Conservation (phyloP, 1,140 invertebrate genomes). For the Scaptomyza pallida region DNA sequence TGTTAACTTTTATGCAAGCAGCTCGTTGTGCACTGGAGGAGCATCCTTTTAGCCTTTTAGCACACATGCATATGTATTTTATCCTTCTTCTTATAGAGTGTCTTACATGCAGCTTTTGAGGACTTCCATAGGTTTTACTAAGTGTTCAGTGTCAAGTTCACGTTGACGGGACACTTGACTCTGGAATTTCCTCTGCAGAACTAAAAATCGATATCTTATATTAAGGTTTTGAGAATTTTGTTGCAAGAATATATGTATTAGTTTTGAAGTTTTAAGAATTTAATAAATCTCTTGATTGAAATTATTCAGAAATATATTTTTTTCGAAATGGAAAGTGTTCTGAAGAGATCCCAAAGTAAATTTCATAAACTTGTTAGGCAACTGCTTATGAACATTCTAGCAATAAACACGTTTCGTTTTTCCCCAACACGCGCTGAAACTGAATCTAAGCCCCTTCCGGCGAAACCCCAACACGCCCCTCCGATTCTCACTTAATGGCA, state of each 20-base stretch:
- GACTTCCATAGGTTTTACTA: slow-evolving; percentile 46
- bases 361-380: slow-evolving; percentile 1
- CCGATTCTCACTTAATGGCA: slow-evolving; percentile 34
- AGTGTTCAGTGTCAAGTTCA: slow-evolving; percentile 66
- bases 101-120: background rate
- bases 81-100: background rate
- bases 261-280: too few relatives aligned
- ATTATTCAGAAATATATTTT: background rate
- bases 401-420: slow-evolving; percentile 8
- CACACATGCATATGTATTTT: slow-evolving; percentile 1
- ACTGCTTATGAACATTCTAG: background rate
- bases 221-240: background rate
- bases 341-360: background rate
- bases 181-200: slow-evolving; percentile 31
- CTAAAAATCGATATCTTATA: slow-evolving; percentile 19
- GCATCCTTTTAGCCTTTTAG: slow-evolving; percentile 23
- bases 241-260: too few relatives aligned
- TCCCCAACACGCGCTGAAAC: slow-evolving; percentile 3
- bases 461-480: background rate
- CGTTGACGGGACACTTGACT: slow-evolving; percentile 56
- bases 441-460: background rate
- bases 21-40: slow-evolving; percentile 39
- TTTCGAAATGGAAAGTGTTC: background rate
- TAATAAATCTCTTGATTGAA: too few relatives aligned
- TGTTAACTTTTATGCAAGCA: slow-evolving; percentile 70